Evolutionary conservation across 2,888 invertebrate genomes (phyloP).

Genomic region (Psococerastis gibbosa): DNA sequence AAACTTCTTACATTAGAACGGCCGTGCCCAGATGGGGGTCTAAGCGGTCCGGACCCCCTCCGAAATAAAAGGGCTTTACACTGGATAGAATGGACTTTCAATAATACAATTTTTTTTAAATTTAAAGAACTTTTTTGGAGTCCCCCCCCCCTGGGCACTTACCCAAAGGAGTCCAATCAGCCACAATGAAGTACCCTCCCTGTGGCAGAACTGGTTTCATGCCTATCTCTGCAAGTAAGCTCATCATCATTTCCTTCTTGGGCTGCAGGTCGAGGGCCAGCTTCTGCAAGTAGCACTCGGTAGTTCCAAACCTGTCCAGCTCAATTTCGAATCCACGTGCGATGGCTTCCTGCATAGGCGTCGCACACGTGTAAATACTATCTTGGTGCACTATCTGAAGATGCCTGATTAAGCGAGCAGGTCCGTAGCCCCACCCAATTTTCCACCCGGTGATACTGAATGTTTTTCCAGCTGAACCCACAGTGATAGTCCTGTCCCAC

Average conservation of each 20-base stretch:
- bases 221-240: slow-evolving; percentile 54
- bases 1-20: slow-evolving; percentile 16
- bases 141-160: too few relatives aligned
- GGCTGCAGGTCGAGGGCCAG: slow-evolving; percentile 51
- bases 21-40: too few relatives aligned
- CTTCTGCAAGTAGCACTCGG: slow-evolving; percentile 67
- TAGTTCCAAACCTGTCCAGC: slow-evolving; percentile 40
- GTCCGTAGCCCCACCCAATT: slow-evolving; percentile 91
- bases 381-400: slow-evolving; percentile 86
- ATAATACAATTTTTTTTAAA: too few relatives aligned
- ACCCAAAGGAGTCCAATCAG: slow-evolving; percentile 72
- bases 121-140: too few relatives aligned
- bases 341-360: slow-evolving; percentile 85
- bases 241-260: slow-evolving; percentile 64
- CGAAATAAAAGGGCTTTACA: too few relatives aligned
- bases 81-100: too few relatives aligned
- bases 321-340: slow-evolving; percentile 80
- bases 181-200: slow-evolving; percentile 93
- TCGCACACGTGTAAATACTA: slow-evolving; percentile 76
- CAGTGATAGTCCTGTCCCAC: slow-evolving; percentile 94
- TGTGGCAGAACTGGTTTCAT: slow-evolving; percentile 86
- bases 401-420: slow-evolving; percentile 56
- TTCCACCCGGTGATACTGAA: slow-evolving; percentile 98
- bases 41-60: too few relatives aligned
- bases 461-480: slow-evolving; percentile 95